A percentile compares a stretch with the other conserved stretches of the same genome.
phyloP scores from a whole-genome alignment of 2,888 invertebrate species.

The Eupithecia dodoneata region DNA sequence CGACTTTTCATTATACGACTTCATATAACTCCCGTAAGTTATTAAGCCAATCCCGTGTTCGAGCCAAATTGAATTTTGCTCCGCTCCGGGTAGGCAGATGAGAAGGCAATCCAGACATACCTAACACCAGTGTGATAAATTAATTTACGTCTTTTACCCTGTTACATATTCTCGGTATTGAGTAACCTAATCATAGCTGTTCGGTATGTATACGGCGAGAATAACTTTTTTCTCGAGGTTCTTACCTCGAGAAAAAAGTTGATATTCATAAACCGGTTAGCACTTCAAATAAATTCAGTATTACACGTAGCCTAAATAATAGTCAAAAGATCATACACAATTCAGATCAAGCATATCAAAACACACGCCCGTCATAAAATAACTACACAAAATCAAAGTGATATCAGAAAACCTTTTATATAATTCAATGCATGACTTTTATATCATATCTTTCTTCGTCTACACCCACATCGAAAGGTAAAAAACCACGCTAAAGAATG shows the following conservation, averaged over 20 bases:
- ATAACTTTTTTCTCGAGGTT: too few relatives aligned
- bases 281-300: background rate
- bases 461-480: constrained; percentile 2
- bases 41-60: constrained; percentile 41
- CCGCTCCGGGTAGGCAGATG: constrained; percentile 51
- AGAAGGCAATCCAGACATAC: constrained; percentile 61
- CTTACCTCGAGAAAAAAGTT: background rate
- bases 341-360: background rate
- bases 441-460: background rate
- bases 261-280: background rate
- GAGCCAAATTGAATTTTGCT: constrained; percentile 64
- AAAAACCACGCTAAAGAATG: background rate
- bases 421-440: constrained; percentile 1
- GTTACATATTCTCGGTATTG: constrained; percentile 41
- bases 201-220: background rate
- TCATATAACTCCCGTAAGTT: constrained; percentile 19
- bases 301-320: background rate
- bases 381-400: background rate
- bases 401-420: constrained; percentile 1
- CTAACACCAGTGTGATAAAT: constrained; percentile 63
- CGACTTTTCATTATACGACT: constrained; percentile 16
- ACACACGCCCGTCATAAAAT: constrained; percentile 5
- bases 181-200: background rate
- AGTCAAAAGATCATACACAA: background rate
- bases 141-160: constrained; percentile 54